phyloP scores from a whole-genome alignment of 30 jellyfish, hydroid and myxozoan species.

The Aurelia aurita region DNA sequence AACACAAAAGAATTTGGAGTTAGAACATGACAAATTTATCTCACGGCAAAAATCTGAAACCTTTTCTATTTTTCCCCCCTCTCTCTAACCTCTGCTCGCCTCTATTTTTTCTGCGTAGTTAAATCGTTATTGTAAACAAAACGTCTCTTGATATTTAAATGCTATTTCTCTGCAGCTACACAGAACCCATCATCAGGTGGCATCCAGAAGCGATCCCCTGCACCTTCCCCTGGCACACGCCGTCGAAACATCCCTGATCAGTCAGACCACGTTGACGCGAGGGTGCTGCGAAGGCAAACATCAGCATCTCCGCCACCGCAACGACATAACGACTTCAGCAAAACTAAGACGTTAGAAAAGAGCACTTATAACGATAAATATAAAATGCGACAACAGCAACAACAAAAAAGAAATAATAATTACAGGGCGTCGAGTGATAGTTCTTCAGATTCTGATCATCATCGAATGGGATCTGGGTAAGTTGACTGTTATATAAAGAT shows the following conservation, averaged over 20 bases:
- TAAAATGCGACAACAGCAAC: constrained; percentile 27
- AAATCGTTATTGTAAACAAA: no score
- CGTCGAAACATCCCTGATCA: constrained; percentile 42
- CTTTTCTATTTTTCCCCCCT: no score
- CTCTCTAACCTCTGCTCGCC: no score
- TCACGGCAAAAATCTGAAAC: no score
- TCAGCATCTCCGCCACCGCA: constrained; percentile 64
- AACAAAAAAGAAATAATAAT: constrained; percentile 5
- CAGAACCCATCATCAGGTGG: constrained; percentile 57
- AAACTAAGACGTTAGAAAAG: constrained; percentile 20
- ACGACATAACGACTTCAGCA: constrained; percentile 43
- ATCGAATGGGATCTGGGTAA: constrained; percentile 66
- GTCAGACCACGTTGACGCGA: constrained; percentile 13
- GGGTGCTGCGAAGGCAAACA: constrained; percentile 53
- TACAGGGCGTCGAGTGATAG: constrained; percentile 70
- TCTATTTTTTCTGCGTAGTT: no score
- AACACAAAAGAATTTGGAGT: no score
- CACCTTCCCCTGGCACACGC: constrained; percentile 61
- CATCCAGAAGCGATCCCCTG: constrained; percentile 56
- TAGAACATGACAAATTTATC: no score
- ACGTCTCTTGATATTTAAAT: no score
- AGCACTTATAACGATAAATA: constrained; percentile 13
- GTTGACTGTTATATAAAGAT: constrained; percentile 44
- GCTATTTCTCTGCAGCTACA: not conserved
- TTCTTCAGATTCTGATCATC: constrained; percentile 72